Base-by-base conservation (phyloP, 2,888 invertebrate genomes). In the Aspidiotus rigidus region DNA sequence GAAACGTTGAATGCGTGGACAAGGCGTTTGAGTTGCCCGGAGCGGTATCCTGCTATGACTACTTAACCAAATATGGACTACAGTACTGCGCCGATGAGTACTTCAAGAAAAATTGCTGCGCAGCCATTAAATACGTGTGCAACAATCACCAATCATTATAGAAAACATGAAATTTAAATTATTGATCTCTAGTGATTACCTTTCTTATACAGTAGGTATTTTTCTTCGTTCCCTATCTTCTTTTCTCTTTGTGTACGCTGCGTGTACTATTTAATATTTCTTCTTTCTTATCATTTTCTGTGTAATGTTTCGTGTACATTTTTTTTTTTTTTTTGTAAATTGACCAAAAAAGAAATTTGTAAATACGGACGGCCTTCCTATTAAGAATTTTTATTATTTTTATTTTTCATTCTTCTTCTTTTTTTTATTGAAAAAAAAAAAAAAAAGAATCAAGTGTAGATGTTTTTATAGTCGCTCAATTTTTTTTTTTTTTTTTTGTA, bases 41-140 rank as follows among this genome's bases (percentile, higher is more conserved):
- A 62, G 78, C 78, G 57, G 76, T 80, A 72, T 78, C 79, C 41
- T 80, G 81, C 73, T 74, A 75, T 64, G 79, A 80, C 72, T 80
- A 80, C 74, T 75, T 81, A 69, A 74, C 76, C 56, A 77, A 78
- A 60, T 80, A 78, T 74, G 79, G 79, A 69, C 78, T 76, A 74
- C 78, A 79, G 71, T 80, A 80, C 74, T 81, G 81, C 74, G 76
- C 77, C 69, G 79, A 79, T 70, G 76, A 76, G 59, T 81, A 80
- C 75, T 79, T 81, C 73, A 74, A 77, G 71, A 76, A 77, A 72
- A 79, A 79, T 74, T 81, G 81, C 73, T 81, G 81, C 73, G 77
- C 77, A 41, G 79, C 80, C 42, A 78, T 79, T 64, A 72, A 72
- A 64, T 74, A 74, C 67, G 57, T 74, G 59, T 74, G 74, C 49